Conservation (phyloP, 2,888 invertebrate genomes). For the Mantis religiosa region DNA sequence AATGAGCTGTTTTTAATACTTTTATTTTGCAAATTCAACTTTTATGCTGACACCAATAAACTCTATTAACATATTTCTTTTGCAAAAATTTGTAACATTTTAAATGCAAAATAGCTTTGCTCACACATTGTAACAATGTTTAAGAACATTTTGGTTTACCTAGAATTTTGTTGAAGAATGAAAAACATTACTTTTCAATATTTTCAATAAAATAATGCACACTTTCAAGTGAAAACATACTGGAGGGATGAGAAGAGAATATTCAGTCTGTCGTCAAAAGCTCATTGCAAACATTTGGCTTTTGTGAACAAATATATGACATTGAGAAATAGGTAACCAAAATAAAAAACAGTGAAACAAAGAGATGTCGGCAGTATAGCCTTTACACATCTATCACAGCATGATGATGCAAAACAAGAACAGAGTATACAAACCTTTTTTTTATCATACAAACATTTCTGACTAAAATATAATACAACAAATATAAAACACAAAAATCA, state of each 20-base stretch:
- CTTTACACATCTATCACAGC: neutral
- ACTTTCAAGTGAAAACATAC: neutral
- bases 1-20: neutral
- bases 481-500: neutral
- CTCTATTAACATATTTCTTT: neutral
- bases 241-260: neutral
- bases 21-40: neutral
- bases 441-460: neutral
- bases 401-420: neutral
- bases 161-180: neutral
- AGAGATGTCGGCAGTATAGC: neutral
- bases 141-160: neutral
- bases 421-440: neutral
- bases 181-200: neutral
- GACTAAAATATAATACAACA: neutral
- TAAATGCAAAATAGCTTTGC: neutral
- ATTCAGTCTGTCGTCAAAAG: neutral
- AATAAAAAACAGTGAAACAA: neutral
- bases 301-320: neutral
- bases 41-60: neutral
- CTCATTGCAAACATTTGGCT: neutral
- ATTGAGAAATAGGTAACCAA: neutral
- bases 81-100: neutral
- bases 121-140: neutral
- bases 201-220: neutral